A percentile compares a stretch with the other conserved stretches of the same genome.
Conservation (phyloP, 2,888 invertebrate genomes). For the Lagria hirta region DNA sequence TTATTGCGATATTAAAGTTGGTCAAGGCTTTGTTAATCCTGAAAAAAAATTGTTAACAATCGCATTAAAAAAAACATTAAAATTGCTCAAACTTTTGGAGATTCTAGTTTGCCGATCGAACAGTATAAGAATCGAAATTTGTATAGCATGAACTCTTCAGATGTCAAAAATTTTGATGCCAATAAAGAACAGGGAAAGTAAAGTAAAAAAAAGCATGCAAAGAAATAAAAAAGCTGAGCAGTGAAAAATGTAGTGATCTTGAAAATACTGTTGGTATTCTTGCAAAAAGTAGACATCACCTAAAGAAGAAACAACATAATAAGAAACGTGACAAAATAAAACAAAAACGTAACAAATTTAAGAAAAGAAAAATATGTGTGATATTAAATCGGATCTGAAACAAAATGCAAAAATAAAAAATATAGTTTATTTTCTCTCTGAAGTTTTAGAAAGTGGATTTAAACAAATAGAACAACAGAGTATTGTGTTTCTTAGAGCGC, state of each 20-base stretch:
- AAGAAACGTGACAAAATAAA: constrained; percentile 62
- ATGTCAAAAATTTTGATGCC: constrained; percentile 45
- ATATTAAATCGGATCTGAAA: constrained; percentile 57
- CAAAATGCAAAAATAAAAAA: constrained; percentile 84
- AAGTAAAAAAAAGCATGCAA: constrained; percentile 74
- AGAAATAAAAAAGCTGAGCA: constrained; percentile 73
- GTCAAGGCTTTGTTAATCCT: constrained; percentile 53
- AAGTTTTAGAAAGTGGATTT: constrained; percentile 58
- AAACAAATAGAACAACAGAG: constrained; percentile 40
- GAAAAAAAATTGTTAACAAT: constrained; percentile 42
- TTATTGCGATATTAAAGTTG: constrained; percentile 62
- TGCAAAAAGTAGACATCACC: constrained; percentile 46
- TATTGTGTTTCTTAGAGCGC: constrained; percentile 30
- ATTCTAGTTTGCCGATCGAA: constrained; percentile 36
- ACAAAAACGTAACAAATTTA: constrained; percentile 62
- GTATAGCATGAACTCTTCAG: constrained; percentile 46
- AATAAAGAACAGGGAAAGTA: constrained; percentile 31
- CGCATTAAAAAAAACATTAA: too few species aligned
- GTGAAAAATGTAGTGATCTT: constrained; percentile 59
- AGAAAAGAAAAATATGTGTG: constrained; percentile 58
- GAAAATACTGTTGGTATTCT: constrained; percentile 39
- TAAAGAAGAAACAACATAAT: constrained; percentile 53
- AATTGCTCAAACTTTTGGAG: constrained; percentile 42
- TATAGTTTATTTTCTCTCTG: constrained; percentile 84
- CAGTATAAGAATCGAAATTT: constrained; percentile 36